These are phyloP conservation scores for Cyprinodon brontotheroides DNA, from an alignment of 2,113 vertebrate genomes.

Conservation along the genomic window DNA sequence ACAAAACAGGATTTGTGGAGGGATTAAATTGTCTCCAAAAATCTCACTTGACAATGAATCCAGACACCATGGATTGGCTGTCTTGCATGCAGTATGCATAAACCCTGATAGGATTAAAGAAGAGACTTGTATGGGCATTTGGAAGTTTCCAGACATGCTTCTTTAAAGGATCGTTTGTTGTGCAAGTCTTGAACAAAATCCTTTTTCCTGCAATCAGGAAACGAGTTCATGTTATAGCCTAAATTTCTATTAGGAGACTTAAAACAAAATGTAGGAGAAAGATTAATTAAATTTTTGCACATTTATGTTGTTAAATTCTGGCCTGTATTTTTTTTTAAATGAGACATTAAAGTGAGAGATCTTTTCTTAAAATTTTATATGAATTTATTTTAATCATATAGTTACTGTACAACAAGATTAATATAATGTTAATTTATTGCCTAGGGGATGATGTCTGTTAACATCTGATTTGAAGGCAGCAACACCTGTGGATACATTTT, in stretches of 20 bases:
- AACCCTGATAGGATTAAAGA: slow-evolving; percentile 67
- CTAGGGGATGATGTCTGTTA: too few relatives aligned
- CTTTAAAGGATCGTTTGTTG: slow-evolving; percentile 34
- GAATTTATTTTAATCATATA: too few relatives aligned
- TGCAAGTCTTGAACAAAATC: slow-evolving; percentile 25
- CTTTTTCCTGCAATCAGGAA: slow-evolving; percentile 9
- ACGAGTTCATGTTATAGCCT: not conserved
- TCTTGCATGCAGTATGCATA: slow-evolving; percentile 56
- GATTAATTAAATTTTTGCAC: not conserved
- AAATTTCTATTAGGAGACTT: not conserved
- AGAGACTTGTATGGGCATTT: slow-evolving; percentile 52
- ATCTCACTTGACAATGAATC: slow-evolving; percentile 66
- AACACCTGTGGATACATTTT: not conserved
- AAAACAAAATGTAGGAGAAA: not conserved
- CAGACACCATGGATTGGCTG: slow-evolving; percentile 59
- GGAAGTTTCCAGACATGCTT: slow-evolving; percentile 44
- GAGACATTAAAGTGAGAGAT: not conserved
- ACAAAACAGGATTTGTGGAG: slow-evolving; percentile 71
- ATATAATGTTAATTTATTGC: too few relatives aligned
- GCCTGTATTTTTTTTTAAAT: not conserved
- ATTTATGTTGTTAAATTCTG: not conserved
- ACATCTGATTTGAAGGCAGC: too few relatives aligned
- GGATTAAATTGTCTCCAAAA: slow-evolving; percentile 72
- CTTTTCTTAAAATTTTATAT: too few relatives aligned
- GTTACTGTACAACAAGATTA: too few relatives aligned